Evolutionary conservation across 2,797 vertebrate species (phyloP).

Genomic region (Varecia variegata): DNA sequence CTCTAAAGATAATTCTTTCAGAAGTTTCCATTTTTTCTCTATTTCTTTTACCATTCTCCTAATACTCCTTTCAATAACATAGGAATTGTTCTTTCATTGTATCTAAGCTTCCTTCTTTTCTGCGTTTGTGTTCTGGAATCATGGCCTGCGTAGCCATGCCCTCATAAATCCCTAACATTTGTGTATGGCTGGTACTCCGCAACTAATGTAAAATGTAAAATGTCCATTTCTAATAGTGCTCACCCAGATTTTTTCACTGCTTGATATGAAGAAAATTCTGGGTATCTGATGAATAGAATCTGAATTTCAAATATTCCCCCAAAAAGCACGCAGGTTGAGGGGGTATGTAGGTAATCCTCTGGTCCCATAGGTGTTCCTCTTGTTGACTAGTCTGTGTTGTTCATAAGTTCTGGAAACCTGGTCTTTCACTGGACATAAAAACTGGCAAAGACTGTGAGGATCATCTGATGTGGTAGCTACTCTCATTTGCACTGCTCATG

Average conservation of each 20-base stretch:
- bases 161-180: not conserved
- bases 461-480: not conserved
- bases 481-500: constrained; percentile 40
- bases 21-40: constrained; percentile 62
- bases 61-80: not conserved
- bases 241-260: not conserved
- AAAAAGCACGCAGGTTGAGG: not conserved
- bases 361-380: not conserved
- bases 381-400: not conserved
- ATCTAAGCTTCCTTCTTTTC: not conserved
- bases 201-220: not conserved
- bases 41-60: not conserved
- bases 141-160: not conserved
- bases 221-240: not conserved
- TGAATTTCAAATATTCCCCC: constrained; percentile 19
- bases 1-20: constrained; percentile 29
- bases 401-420: not conserved
- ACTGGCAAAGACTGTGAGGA: not conserved
- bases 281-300: not conserved
- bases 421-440: not conserved
- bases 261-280: not conserved
- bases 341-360: not conserved
- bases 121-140: not conserved
- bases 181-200: not conserved
- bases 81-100: not conserved